Evolutionary conservation across 2,888 invertebrate species (phyloP).

Genomic region (Harpalus rufipes): DNA sequence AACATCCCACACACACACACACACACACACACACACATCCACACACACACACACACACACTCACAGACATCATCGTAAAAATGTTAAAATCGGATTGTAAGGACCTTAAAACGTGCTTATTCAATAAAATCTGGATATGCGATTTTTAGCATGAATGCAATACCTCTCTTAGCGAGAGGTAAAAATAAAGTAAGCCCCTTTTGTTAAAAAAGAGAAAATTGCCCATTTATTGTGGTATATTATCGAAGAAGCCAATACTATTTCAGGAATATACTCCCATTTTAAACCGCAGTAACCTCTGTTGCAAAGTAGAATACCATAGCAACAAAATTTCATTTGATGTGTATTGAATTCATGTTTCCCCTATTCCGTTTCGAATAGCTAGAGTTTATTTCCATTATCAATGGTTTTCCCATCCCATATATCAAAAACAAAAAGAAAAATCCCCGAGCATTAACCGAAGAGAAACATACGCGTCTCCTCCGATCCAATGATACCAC

Average conservation of each 20-base stretch:
- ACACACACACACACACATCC: no score
- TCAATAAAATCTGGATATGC: no score
- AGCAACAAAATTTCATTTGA: slow-evolving; percentile 34
- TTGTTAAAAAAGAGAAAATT: not conserved
- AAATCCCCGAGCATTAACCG: slow-evolving; percentile 27
- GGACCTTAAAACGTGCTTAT: no score
- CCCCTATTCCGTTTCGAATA: slow-evolving; percentile 19
- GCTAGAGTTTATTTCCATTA: slow-evolving; percentile 40
- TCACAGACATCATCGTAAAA: no score
- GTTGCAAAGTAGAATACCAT: not conserved
- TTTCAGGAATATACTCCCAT: not conserved
- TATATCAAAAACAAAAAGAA: slow-evolving; percentile 40
- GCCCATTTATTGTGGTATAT: slow-evolving; percentile 36
- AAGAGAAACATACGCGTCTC: slow-evolving; percentile 27
- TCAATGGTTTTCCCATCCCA: slow-evolving; percentile 37
- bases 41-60: no score
- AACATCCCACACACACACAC: no score
- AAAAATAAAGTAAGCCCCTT: no score
- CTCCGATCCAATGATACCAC: slow-evolving; percentile 19
- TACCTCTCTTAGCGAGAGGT: no score
- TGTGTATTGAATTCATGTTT: slow-evolving; percentile 10
- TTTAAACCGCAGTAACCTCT: not conserved
- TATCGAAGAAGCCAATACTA: not conserved
- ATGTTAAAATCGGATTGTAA: no score
- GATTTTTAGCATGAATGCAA: no score